Conservation (phyloP, 1,140 invertebrate genomes). For the Penaeus vannamei region DNA sequence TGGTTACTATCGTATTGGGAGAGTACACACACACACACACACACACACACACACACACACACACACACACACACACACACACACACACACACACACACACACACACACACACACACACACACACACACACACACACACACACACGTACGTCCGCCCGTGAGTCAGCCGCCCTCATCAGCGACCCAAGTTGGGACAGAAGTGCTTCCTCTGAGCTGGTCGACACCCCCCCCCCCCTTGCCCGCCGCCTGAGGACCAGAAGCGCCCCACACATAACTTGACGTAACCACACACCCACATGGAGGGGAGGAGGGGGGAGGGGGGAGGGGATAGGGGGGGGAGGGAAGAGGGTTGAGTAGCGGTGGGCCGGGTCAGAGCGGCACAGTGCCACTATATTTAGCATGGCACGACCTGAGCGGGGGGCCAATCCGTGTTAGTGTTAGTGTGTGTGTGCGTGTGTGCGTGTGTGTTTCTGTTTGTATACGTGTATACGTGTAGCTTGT, state of each 20-base stretch:
- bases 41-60: neutral
- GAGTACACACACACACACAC: neutral
- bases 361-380: slow-evolving; percentile 35
- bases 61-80: neutral
- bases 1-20: too few relatives aligned
- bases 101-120: neutral
- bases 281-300: too few relatives aligned
- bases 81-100: neutral
- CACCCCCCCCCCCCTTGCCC: too few relatives aligned
- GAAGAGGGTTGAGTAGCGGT: neutral
- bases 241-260: too few relatives aligned
- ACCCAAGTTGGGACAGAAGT: too few relatives aligned
- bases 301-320: neutral
- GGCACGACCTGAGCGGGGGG: slow-evolving; percentile 17
- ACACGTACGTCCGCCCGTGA: too few relatives aligned
- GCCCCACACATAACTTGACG: too few relatives aligned
- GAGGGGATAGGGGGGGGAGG: neutral
- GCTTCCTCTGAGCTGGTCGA: too few relatives aligned
- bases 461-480: neutral
- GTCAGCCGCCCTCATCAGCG: too few relatives aligned
- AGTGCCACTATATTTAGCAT: slow-evolving; percentile 18
- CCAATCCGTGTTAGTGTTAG: neutral
- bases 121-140: neutral
- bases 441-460: neutral
- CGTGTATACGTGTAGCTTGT: neutral